phyloP scores from a whole-genome alignment of 2,113 vertebrate species.

The Solea senegalensis region DNA sequence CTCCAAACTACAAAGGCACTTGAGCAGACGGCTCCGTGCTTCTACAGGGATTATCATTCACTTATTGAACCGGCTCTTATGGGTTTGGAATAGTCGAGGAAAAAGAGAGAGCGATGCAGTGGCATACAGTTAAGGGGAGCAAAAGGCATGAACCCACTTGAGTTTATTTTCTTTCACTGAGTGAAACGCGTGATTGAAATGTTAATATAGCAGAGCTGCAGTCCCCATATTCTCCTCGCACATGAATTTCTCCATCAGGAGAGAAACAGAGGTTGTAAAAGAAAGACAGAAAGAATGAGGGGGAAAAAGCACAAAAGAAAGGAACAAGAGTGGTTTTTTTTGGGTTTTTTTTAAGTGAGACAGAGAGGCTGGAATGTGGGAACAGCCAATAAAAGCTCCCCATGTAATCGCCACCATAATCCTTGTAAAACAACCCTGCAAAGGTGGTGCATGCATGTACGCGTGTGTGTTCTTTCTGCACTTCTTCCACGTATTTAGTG shows the following conservation, averaged over 20 bases:
- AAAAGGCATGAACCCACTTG: constrained; percentile 69
- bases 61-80: constrained; percentile 69
- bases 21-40: constrained; percentile 56
- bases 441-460: constrained; percentile 30
- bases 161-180: constrained; percentile 69
- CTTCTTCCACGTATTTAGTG: constrained; percentile 1
- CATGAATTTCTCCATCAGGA: constrained; percentile 56
- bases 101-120: constrained; percentile 45
- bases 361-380: constrained; percentile 69
- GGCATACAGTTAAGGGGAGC: constrained; percentile 66
- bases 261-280: constrained; percentile 34
- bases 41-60: constrained; percentile 77
- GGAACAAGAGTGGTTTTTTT: constrained; percentile 20
- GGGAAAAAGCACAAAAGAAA: constrained; percentile 41
- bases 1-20: constrained; percentile 73
- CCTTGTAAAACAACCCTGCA: constrained; percentile 71
- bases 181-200: constrained; percentile 74
- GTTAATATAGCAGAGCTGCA: constrained; percentile 67
- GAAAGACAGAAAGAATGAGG: constrained; percentile 31
- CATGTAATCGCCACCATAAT: constrained; percentile 73
- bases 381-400: constrained; percentile 68
- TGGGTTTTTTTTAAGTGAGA: constrained; percentile 24
- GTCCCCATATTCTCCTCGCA: constrained; percentile 42
- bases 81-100: constrained; percentile 31
- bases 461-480: no score